Evolutionary conservation across 2,888 invertebrate genomes (phyloP).

Genomic region (Mythimna lalbum): DNA sequence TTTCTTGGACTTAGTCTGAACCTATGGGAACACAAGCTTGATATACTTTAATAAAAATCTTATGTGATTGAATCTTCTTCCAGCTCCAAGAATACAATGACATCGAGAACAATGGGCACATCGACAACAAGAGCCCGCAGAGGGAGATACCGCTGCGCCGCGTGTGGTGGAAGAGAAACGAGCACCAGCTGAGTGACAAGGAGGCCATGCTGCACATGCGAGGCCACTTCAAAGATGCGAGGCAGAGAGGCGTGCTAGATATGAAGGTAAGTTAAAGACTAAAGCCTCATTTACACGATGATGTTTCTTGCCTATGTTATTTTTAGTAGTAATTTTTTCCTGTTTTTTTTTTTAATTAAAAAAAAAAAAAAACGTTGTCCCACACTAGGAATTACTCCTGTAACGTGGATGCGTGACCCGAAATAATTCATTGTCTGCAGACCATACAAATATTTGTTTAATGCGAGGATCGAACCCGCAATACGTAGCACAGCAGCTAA

Average conservation of each 20-base stretch:
- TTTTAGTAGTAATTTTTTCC: too few relatives aligned
- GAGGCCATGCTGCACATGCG: conserved; percentile 79
- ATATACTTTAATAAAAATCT: background rate
- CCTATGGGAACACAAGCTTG: too few relatives aligned
- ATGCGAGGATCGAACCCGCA: too few relatives aligned
- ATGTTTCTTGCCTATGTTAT: background rate
- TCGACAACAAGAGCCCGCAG: conserved; percentile 74
- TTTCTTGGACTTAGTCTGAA: too few relatives aligned
- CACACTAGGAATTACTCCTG: too few relatives aligned
- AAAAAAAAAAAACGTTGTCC: too few relatives aligned
- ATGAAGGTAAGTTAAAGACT: conserved; percentile 71
- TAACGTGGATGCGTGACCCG: too few relatives aligned
- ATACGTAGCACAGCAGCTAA: too few relatives aligned
- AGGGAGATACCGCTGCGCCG: conserved; percentile 69
- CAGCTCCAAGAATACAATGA: conserved; percentile 92
- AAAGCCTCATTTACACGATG: background rate
- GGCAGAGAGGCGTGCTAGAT: conserved; percentile 67
- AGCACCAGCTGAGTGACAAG: conserved; percentile 74
- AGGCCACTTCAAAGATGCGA: conserved; percentile 60
- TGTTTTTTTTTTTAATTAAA: too few relatives aligned
- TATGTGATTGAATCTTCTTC: conserved; percentile 39
- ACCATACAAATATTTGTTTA: too few relatives aligned
- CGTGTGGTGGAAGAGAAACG: conserved; percentile 73
- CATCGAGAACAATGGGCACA: conserved; percentile 85
- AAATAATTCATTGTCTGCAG: too few relatives aligned